Percentiles rank a stretch among this genome's conserved stretches.
These are phyloP conservation scores for Alcis repandata DNA, from an alignment of 2,888 invertebrate genomes.

Conservation along the genomic window DNA sequence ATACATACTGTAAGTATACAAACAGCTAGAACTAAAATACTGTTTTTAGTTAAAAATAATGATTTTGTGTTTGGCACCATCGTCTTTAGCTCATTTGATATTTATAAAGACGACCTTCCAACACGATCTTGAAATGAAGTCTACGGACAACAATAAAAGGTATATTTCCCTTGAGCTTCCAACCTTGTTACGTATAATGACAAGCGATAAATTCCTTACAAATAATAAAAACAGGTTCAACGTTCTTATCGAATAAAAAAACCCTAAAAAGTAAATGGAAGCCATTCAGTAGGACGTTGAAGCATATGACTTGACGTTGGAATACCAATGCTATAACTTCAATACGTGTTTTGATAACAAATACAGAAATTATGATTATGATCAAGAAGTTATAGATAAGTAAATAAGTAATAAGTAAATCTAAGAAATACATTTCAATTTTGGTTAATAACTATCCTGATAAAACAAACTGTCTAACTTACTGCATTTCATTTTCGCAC, in stretches of 20 bases:
- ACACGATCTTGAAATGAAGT: slow-evolving; percentile 45
- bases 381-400: neutral
- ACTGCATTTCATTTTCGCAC: neutral
- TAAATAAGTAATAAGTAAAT: no score
- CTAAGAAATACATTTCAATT: neutral
- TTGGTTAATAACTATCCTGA: neutral
- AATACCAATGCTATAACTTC: slow-evolving; percentile 48
- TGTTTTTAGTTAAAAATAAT: no score
- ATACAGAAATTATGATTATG: slow-evolving; percentile 12
- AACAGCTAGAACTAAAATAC: no score
- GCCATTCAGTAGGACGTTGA: slow-evolving; percentile 46
- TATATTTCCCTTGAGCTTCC: slow-evolving; percentile 46
- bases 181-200: slow-evolving; percentile 47
- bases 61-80: neutral
- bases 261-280: slow-evolving; percentile 49
- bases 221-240: slow-evolving; percentile 57
- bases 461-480: neutral
- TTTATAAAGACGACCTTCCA: slow-evolving; percentile 34
- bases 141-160: slow-evolving; percentile 47
- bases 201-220: slow-evolving; percentile 48
- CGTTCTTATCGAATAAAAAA: slow-evolving; percentile 52
- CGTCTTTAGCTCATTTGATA: slow-evolving; percentile 17
- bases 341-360: slow-evolving; percentile 32
- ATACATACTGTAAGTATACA: no score
- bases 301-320: slow-evolving; percentile 49